Conservation (phyloP, 2,113 vertebrate genomes). For the Motacilla tschutschensis region DNA sequence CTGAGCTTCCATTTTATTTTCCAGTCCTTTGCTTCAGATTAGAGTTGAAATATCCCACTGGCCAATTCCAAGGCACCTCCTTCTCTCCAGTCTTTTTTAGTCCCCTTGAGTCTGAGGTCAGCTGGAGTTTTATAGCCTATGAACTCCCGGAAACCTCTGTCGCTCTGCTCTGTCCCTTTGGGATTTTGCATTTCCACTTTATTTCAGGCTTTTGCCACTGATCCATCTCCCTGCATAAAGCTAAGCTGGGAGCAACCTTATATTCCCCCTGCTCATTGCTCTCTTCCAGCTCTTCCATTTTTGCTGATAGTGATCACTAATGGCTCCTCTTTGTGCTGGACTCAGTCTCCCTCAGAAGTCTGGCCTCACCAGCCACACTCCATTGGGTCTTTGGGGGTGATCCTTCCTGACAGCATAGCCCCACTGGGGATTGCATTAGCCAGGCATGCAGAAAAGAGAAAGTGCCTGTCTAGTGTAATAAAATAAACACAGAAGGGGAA, state of each 20-base stretch:
- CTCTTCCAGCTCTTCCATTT: background rate
- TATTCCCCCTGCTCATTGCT: background rate
- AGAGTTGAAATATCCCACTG: background rate
- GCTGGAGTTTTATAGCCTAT: background rate
- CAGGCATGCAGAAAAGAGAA: constrained; percentile 42
- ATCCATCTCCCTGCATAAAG: background rate
- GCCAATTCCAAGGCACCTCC: background rate
- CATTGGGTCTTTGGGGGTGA: constrained; percentile 9
- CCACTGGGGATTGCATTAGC: constrained; percentile 43
- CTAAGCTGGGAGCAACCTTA: background rate
- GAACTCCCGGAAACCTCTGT: constrained; percentile 8
- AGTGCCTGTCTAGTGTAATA: constrained; percentile 32
- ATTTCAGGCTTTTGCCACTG: background rate
- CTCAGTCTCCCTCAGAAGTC: background rate
- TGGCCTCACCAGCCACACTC: background rate
- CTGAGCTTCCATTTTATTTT: background rate
- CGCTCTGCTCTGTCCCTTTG: background rate
- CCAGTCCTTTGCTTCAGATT: background rate
- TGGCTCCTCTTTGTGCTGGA: background rate
- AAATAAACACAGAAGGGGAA: background rate
- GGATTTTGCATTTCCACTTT: background rate
- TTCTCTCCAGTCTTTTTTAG: background rate
- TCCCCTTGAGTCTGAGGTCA: constrained; percentile 12
- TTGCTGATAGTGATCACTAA: background rate
- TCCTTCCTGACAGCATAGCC: constrained; percentile 33